These are phyloP conservation scores for Bradysia coprophila DNA, from an alignment of 1,140 invertebrate species.

Conservation along the genomic window DNA sequence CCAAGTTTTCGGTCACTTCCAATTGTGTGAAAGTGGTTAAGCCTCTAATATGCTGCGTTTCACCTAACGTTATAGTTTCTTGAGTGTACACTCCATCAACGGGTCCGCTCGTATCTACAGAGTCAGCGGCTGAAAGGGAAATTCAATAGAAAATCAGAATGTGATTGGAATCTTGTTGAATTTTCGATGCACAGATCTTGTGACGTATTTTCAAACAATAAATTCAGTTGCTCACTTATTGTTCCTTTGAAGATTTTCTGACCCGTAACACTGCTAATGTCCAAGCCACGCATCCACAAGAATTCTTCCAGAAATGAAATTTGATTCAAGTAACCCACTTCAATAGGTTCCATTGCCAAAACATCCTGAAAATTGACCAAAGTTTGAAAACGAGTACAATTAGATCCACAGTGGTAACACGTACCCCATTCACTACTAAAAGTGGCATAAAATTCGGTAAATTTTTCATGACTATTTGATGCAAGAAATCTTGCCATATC, in stretches of 20 bases:
- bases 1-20: conserved; percentile 22
- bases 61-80: conserved; percentile 18
- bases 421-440: conserved; percentile 25
- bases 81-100: conserved; percentile 19
- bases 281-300: conserved; percentile 15
- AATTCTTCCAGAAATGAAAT: conserved; percentile 27
- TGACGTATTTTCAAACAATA: background rate
- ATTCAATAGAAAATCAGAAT: background rate
- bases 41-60: conserved; percentile 19
- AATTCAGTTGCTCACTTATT: conserved; percentile 6
- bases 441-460: conserved; percentile 16
- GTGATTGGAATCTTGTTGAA: background rate
- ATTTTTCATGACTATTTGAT: conserved; percentile 22
- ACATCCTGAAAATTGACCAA: conserved; percentile 22
- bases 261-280: conserved; percentile 14
- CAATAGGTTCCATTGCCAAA: conserved; percentile 13
- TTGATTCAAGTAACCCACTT: conserved; percentile 21
- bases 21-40: conserved; percentile 23
- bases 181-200: background rate
- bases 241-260: conserved; percentile 21
- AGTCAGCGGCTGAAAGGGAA: conserved; percentile 9
- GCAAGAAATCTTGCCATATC: conserved; percentile 16
- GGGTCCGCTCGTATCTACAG: conserved; percentile 12
- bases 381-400: conserved; percentile 3
- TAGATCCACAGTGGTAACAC: conserved; percentile 7